Percentiles rank a stretch among this genome's conserved stretches.
phyloP scores from a whole-genome alignment of 2,888 invertebrate species.

The Mythimna pallens region DNA sequence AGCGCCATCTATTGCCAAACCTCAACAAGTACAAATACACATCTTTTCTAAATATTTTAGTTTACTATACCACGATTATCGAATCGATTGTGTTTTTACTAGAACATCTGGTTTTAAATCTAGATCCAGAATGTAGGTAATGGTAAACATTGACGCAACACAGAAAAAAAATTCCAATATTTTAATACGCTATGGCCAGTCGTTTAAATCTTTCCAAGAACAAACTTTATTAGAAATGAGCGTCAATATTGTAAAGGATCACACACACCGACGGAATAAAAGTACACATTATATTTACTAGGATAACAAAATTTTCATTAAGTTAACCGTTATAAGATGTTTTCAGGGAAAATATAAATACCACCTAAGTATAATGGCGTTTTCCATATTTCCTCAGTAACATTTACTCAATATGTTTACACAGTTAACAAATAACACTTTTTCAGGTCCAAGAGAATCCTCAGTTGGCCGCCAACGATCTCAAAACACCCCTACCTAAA shows the following conservation, averaged over 20 bases:
- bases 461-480: slow-evolving; percentile 84
- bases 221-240: slow-evolving; percentile 5
- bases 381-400: not conserved
- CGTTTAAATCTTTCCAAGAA: slow-evolving; percentile 32
- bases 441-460: slow-evolving; percentile 87
- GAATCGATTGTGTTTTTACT: slow-evolving; percentile 7
- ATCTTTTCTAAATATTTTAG: slow-evolving; percentile 17
- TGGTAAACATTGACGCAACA: slow-evolving; percentile 38
- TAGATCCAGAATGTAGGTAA: slow-evolving; percentile 29
- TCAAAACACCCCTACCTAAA: slow-evolving; percentile 86
- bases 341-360: not conserved
- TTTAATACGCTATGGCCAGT: slow-evolving; percentile 35
- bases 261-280: not conserved
- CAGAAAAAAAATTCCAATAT: slow-evolving; percentile 31
- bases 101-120: slow-evolving; percentile 44
- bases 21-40: not conserved
- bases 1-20: slow-evolving; percentile 31
- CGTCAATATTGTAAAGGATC: slow-evolving; percentile 17
- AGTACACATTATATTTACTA: not conserved
- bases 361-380: not conserved
- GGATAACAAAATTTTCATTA: not conserved
- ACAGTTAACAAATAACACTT: slow-evolving; percentile 42
- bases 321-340: not conserved
- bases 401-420: slow-evolving; percentile 18
- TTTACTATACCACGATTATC: slow-evolving; percentile 4